Base-by-base conservation (phyloP, 2,113 vertebrate species). In the Megalops atlanticus region DNA sequence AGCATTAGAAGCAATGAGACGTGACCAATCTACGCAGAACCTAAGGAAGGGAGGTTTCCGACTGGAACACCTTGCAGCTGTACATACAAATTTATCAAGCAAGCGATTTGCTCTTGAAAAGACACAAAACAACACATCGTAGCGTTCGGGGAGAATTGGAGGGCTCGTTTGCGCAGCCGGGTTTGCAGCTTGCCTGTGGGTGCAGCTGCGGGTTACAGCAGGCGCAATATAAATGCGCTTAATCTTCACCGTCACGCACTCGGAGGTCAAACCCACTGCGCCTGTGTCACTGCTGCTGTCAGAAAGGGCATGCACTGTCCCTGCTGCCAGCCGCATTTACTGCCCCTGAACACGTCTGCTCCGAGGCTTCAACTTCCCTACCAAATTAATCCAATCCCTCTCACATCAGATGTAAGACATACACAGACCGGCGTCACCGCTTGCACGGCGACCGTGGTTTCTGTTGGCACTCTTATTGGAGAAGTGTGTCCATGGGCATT, bases 111-210 rank as follows among this genome's bases (percentile, higher is more conserved):
- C 16, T 52, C 49, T 15, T 21, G 49, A 21, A 21, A 64, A 31
- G 24, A 64, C 31, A 64, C n/a, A 64, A 64, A 27, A 31, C n/a
- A 6, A 64, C 58, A 64, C n/a, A 64, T 64, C 8, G n/a, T 64
- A 64, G 24, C 31, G n/a, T 31, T 64, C 11, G 58, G n/a, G n/a
- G 24, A 24, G 11, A 64, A 33, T 71, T 49, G 16, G 11, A 3
- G 16, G 21, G 38, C 24, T 54, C 71, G 47, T 80, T 80, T 54
- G 24, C 45, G 21, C 78, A 80, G 21, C 68, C 68, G 77, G 38
- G 77, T 54, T 78, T 41, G 58, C 12, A 68, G 11, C 10, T 40
- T 52, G 58, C 24, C 31, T 24, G 18, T 52, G 45, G 43, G 15
- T 47, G 15, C 15, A 49, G 33, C 18, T 71, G 40, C 15, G 38